Evolutionary conservation across 2,888 invertebrate genomes (phyloP).

Genomic region (Drosophila phalerata): DNA sequence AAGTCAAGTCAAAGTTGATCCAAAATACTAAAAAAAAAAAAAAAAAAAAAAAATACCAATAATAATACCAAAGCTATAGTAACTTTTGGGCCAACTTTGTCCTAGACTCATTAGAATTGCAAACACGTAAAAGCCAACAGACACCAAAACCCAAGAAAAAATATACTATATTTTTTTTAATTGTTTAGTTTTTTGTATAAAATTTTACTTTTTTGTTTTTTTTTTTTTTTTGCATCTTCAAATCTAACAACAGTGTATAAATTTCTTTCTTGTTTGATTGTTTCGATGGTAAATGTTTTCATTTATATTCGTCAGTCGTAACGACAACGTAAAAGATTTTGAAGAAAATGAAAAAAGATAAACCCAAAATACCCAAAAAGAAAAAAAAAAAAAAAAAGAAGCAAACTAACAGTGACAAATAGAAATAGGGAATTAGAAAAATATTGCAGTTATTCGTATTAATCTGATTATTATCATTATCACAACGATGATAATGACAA

Average conservation of each 20-base stretch:
- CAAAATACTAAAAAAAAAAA: not conserved
- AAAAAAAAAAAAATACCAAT: no score
- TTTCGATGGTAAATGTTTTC: slow-evolving; percentile 84
- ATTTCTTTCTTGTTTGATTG: slow-evolving; percentile 86
- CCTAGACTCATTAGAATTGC: slow-evolving; percentile 38
- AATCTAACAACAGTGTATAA: slow-evolving; percentile 71
- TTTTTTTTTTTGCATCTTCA: slow-evolving; percentile 52
- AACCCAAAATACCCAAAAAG: not conserved
- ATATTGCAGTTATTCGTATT: slow-evolving; percentile 9
- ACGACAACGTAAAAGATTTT: slow-evolving; percentile 24
- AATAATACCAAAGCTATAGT: no score
- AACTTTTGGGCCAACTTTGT: slow-evolving; percentile 26
- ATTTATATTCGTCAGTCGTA: slow-evolving; percentile 76
- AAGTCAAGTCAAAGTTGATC: slow-evolving; percentile 28
- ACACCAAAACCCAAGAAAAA: slow-evolving; percentile 34
- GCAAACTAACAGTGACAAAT: slow-evolving; percentile 16
- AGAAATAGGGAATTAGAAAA: slow-evolving; percentile 12
- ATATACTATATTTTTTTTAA: slow-evolving; percentile 18
- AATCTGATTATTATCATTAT: slow-evolving; percentile 2
- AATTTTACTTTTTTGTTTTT: slow-evolving; percentile 26
- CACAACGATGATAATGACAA: not conserved
- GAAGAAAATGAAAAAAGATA: no score
- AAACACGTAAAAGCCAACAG: slow-evolving; percentile 44
- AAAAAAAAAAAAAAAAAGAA: not conserved
- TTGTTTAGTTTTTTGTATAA: slow-evolving; percentile 20